Percentiles rank a stretch among this genome's conserved stretches.
phyloP scores from a whole-genome alignment of 2,888 invertebrate species.

The Spilarctia lutea region DNA sequence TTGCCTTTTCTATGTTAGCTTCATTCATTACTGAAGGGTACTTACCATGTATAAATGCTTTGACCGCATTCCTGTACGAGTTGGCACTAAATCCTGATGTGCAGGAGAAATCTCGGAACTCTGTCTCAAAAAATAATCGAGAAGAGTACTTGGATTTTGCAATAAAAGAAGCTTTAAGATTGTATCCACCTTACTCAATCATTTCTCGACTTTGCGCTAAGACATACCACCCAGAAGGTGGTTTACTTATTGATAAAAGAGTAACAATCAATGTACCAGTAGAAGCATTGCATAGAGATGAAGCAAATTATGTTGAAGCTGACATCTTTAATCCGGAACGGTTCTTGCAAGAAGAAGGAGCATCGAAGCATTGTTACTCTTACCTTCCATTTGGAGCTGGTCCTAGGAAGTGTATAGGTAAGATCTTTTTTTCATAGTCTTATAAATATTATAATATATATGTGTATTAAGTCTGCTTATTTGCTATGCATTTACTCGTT shows the following conservation, averaged over 20 bases:
- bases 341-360: slow-evolving; percentile 63
- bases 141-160: slow-evolving; percentile 70
- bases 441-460: background rate
- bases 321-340: slow-evolving; percentile 74
- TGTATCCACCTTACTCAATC: slow-evolving; percentile 76
- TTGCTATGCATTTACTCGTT: too few species aligned
- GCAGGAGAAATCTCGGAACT: slow-evolving; percentile 68
- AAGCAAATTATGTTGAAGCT: slow-evolving; percentile 68
- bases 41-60: slow-evolving; percentile 70
- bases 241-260: slow-evolving; percentile 71
- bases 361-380: slow-evolving; percentile 60
- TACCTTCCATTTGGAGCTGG: slow-evolving; percentile 81
- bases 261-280: slow-evolving; percentile 76
- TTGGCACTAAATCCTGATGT: slow-evolving; percentile 66
- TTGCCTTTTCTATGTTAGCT: slow-evolving; percentile 66
- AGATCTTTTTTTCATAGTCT: slow-evolving; percentile 44
- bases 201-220: slow-evolving; percentile 76
- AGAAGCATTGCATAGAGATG: slow-evolving; percentile 74
- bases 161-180: slow-evolving; percentile 76
- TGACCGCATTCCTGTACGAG: slow-evolving; percentile 74
- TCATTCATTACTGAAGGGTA: slow-evolving; percentile 79
- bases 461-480: too few species aligned
- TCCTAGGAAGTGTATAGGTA: slow-evolving; percentile 80
- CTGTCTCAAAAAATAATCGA: slow-evolving; percentile 56
- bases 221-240: slow-evolving; percentile 70